A percentile compares a stretch with the other conserved stretches of the same genome.
Evolutionary conservation across 2,797 vertebrate species (phyloP).

Genomic region (Threskiornis aethiopicus): DNA sequence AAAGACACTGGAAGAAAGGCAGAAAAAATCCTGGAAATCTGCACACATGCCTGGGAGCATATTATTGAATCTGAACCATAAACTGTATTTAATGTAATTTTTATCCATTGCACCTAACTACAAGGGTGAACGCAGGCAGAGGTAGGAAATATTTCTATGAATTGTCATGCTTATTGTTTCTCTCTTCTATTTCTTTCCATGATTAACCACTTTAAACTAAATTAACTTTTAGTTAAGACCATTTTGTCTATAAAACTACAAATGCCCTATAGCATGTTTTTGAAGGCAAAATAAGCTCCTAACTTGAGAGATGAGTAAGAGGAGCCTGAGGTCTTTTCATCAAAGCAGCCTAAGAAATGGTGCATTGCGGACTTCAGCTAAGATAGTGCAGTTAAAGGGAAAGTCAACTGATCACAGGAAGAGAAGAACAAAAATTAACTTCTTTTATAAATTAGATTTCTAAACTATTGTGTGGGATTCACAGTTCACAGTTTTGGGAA

Average conservation of each 20-base stretch:
- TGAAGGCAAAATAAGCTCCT: background rate
- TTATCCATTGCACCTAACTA: background rate
- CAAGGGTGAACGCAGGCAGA: background rate
- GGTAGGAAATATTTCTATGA: background rate
- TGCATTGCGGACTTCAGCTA: background rate
- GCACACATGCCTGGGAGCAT: background rate
- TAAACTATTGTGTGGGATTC: background rate
- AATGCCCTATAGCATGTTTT: background rate
- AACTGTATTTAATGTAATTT: background rate
- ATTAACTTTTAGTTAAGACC: background rate
- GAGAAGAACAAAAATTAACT: background rate
- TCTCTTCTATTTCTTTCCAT: background rate
- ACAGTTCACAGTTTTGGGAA: background rate
- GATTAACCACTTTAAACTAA: background rate
- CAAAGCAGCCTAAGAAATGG: background rate
- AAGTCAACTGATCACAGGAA: background rate
- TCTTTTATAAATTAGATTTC: background rate
- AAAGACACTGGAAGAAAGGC: background rate
- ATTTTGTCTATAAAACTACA: background rate
- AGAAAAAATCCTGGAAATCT: background rate
- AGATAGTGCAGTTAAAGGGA: background rate
- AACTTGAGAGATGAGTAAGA: background rate
- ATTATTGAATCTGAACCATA: background rate
- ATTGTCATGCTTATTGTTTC: background rate
- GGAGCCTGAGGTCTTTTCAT: conserved; percentile 14